These are phyloP conservation scores for Sylvilagus bachmani DNA, from an alignment of 2,113 vertebrate genomes.

Conservation along the genomic window DNA sequence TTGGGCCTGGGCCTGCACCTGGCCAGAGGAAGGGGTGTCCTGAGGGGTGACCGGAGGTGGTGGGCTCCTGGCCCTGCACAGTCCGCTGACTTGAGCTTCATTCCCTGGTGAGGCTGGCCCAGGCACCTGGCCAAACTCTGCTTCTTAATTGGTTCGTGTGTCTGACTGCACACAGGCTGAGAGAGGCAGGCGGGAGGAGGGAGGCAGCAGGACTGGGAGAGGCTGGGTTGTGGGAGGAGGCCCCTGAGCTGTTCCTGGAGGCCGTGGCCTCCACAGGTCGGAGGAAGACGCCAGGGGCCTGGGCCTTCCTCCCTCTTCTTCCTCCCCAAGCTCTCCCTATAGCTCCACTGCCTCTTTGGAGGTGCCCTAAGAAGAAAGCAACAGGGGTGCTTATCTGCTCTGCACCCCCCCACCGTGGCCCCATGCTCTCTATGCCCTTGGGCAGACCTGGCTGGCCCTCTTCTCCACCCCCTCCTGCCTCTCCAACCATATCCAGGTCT, in stretches of 20 bases:
- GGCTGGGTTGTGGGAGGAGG: neutral
- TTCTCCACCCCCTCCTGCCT: neutral
- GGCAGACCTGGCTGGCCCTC: neutral
- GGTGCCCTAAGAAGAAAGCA: neutral
- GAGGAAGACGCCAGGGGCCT: neutral
- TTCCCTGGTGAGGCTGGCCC: slow-evolving; percentile 64
- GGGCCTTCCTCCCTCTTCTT: neutral
- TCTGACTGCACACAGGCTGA: slow-evolving; percentile 68
- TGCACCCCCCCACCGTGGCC: neutral
- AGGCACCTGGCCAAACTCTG: slow-evolving; percentile 80
- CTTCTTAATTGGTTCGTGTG: slow-evolving; percentile 83
- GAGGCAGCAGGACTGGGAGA: neutral
- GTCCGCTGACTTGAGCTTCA: slow-evolving; percentile 59
- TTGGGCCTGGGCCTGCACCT: neutral
- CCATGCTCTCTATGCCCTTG: neutral
- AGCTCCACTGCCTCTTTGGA: neutral
- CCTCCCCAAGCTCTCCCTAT: neutral
- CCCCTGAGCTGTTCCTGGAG: neutral
- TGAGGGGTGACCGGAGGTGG: neutral
- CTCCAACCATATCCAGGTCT: neutral
- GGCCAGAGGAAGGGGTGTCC: neutral
- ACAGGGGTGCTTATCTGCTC: neutral
- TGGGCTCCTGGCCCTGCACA: neutral
- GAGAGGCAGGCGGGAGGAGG: neutral
- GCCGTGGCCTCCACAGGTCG: neutral